Evolutionary conservation across 2,113 vertebrate species (phyloP).

Genomic region (Sinocyclocheilus grahami): DNA sequence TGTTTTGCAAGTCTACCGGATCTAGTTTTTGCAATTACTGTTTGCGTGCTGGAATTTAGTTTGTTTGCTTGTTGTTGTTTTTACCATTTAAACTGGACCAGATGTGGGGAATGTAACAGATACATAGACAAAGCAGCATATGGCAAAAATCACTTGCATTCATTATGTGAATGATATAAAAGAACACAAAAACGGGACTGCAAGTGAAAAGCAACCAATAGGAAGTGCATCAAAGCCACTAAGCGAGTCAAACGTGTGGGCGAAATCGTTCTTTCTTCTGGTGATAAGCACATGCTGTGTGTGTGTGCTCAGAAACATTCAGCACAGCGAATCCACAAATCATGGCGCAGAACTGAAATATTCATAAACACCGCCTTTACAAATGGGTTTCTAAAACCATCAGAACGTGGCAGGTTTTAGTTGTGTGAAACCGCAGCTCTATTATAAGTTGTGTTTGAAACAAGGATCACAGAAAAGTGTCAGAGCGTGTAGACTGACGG

Average conservation of each 20-base stretch:
- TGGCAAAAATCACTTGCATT: constrained; percentile 8
- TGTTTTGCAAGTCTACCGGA: not conserved
- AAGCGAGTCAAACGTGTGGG: constrained; percentile 29
- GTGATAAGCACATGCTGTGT: not conserved
- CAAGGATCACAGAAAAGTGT: not conserved
- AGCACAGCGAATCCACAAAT: not conserved
- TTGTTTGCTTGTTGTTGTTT: not conserved
- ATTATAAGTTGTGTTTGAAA: not conserved
- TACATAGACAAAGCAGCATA: constrained; percentile 15
- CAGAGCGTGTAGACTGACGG: not conserved
- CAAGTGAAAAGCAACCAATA: not conserved
- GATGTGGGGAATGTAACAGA: not conserved
- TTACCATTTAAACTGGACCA: not conserved
- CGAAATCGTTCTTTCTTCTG: constrained; percentile 27
- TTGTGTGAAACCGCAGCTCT: not conserved
- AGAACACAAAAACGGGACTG: not conserved
- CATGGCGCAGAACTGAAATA: not conserved
- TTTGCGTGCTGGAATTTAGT: not conserved
- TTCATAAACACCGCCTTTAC: not conserved
- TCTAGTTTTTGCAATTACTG: not conserved
- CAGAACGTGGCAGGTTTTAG: not conserved
- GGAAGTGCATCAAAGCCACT: constrained; percentile 15
- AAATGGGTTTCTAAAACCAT: not conserved
- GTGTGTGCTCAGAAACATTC: not conserved
- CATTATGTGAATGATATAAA: not conserved